Evolutionary conservation across 2,888 invertebrate species (phyloP).

Genomic region (Rhaphigaster nebulosa): DNA sequence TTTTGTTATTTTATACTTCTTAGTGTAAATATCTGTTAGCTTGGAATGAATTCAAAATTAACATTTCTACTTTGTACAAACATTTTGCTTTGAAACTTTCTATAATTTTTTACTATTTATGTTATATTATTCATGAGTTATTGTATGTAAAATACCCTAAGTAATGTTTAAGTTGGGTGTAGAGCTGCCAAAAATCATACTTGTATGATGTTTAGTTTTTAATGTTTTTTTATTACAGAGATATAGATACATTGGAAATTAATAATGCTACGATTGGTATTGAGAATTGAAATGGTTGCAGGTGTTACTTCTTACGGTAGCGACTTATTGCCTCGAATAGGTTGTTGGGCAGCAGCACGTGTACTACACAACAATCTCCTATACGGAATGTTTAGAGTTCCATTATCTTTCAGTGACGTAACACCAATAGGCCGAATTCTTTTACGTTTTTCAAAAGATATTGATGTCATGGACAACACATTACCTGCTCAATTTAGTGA

Average conservation of each 20-base stretch:
- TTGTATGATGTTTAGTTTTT: background rate
- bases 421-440: conserved; percentile 84
- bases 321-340: conserved; percentile 79
- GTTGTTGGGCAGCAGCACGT: conserved; percentile 77
- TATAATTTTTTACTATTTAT: background rate
- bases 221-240: background rate
- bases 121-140: background rate
- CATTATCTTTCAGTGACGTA: conserved; percentile 83
- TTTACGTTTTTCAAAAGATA: conserved; percentile 83
- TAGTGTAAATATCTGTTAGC: no score
- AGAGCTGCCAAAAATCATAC: background rate
- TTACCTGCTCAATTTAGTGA: conserved; percentile 64
- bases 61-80: background rate
- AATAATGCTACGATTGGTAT: background rate
- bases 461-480: conserved; percentile 75
- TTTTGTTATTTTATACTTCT: no score
- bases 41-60: background rate
- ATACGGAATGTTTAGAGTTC: conserved; percentile 71
- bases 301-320: conserved; percentile 77
- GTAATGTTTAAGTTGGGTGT: background rate
- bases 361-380: conserved; percentile 70
- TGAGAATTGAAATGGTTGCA: conserved; percentile 68
- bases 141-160: background rate
- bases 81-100: background rate
- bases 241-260: background rate